Evolutionary conservation across 2,888 invertebrate genomes (phyloP).

Genomic region (Syritta pipiens): DNA sequence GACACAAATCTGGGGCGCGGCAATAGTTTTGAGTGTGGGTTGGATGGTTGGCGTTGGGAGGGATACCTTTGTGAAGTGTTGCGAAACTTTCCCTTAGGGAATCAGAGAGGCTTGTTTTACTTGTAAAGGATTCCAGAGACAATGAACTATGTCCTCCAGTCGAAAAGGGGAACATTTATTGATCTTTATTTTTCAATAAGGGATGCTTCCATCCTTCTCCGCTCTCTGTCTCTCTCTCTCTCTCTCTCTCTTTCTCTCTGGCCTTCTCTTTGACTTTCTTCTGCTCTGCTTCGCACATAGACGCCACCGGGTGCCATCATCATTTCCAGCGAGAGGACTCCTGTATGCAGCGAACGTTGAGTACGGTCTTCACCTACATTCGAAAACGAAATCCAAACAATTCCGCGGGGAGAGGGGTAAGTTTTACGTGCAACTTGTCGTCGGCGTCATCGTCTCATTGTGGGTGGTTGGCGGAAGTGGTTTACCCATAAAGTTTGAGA

Average conservation of each 20-base stretch:
- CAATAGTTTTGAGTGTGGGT: too few relatives aligned
- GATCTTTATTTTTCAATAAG: slow-evolving; percentile 58
- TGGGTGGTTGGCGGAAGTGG: slow-evolving; percentile 1
- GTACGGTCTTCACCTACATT: slow-evolving; percentile 56
- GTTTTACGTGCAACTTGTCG: slow-evolving; percentile 17
- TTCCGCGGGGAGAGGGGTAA: slow-evolving; percentile 26
- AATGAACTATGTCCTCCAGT: slow-evolving; percentile 50
- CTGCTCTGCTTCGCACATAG: too few relatives aligned
- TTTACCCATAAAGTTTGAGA: slow-evolving; percentile 39
- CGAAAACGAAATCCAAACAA: slow-evolving; percentile 29
- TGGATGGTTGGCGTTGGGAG: background rate
- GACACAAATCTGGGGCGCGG: slow-evolving; percentile 12
- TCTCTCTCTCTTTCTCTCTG: too few relatives aligned
- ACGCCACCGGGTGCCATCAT: slow-evolving; percentile 59
- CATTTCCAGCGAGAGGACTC: slow-evolving; percentile 23
- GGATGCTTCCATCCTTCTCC: too few relatives aligned
- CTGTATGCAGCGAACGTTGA: slow-evolving; percentile 21
- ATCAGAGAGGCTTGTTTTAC: background rate
- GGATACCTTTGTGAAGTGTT: slow-evolving; percentile 37
- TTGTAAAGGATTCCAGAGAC: slow-evolving; percentile 26
- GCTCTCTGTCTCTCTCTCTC: slow-evolving; percentile 11
- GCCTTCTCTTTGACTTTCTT: too few relatives aligned
- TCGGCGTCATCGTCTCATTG: background rate
- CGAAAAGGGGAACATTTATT: slow-evolving; percentile 52
- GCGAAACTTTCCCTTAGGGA: slow-evolving; percentile 16